phyloP scores from a whole-genome alignment of 2,888 invertebrate species.

The Ommatoiulus sabulosus region DNA sequence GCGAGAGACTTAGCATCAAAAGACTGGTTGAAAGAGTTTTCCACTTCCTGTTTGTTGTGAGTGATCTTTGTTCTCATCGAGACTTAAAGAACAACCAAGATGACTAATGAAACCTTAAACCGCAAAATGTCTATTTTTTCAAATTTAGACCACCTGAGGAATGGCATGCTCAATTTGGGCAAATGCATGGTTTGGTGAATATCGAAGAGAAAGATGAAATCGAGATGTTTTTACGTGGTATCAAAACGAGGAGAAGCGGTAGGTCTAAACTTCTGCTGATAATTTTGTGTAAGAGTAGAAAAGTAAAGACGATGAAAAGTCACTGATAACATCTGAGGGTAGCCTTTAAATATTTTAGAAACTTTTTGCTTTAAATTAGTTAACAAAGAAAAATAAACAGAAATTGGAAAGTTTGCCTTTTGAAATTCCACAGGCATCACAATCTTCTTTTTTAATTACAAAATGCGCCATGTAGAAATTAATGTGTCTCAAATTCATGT shows the following conservation, averaged over 20 bases:
- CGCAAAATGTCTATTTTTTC: not conserved
- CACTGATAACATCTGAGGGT: no score
- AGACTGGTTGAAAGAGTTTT: not conserved
- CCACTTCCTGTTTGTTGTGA: not conserved
- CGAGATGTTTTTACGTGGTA: not conserved
- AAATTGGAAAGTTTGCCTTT: no score
- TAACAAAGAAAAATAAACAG: no score
- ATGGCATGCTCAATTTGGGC: conserved; percentile 11
- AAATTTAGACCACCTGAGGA: not conserved
- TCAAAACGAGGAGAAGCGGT: not conserved
- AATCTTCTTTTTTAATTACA: no score
- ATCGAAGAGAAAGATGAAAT: conserved; percentile 5
- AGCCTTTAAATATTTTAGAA: no score
- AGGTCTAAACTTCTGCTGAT: not conserved
- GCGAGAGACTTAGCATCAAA: not conserved
- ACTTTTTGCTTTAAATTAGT: not conserved
- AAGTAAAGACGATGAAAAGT: no score
- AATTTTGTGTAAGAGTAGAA: not conserved
- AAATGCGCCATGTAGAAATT: no score
- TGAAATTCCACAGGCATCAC: no score
- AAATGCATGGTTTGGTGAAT: not conserved
- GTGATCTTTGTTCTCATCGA: not conserved
- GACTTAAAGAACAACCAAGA: not conserved
- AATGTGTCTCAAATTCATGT: no score
- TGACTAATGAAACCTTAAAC: not conserved